Base-by-base conservation (phyloP, 2,113 vertebrate genomes). In the Upupa epops region DNA sequence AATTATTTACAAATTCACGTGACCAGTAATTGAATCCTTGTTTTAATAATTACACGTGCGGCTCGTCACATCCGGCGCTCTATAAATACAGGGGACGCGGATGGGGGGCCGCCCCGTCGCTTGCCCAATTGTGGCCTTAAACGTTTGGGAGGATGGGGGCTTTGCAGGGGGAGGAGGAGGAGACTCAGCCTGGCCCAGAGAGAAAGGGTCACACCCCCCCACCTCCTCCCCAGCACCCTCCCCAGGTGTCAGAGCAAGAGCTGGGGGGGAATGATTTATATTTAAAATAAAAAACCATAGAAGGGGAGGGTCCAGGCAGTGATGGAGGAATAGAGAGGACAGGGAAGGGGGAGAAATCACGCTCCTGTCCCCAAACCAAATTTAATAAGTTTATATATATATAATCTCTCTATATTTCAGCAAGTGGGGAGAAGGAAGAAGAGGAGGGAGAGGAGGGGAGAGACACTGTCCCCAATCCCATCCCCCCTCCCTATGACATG, bases 1-100 rank as follows among this genome's bases (percentile, higher is more conserved):
- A 98, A 96, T 94, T 98, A 98, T 98, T 97, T 98, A 98, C 98
- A 98, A 96, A 98, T 98, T 98, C 96, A 98, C 96, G 97, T 98
- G 97, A 98, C 96, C 92, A 96, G 97, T 98, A 98, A 98, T 98
- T 98, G 97, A 97, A 96, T 98, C 95, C 96, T 97, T 93, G 85
- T 89, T 97, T 97, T 97, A 97, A 98, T 97, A 98, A 98, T 98
- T 97, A 98, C 98, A 98, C 98, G 97, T 97, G 97, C 96, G 79
- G 92, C 97, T 98, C 98, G 93, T 87, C 96, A 97, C 97, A 98
- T 97, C 97, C 96, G 55, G 97, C 95, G 96, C 98, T 96, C 94
- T 98, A 98, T 98, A 98, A 98, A 98, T 98, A 98, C 96, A 97
- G 95, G 96, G 94, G 88, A 92, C 96, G 95, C 97, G 96, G 98